Percentiles rank a stretch among this genome's conserved stretches.
These are phyloP conservation scores for Amphimallon solstitiale DNA, from an alignment of 2,888 invertebrate species.

Conservation along the genomic window DNA sequence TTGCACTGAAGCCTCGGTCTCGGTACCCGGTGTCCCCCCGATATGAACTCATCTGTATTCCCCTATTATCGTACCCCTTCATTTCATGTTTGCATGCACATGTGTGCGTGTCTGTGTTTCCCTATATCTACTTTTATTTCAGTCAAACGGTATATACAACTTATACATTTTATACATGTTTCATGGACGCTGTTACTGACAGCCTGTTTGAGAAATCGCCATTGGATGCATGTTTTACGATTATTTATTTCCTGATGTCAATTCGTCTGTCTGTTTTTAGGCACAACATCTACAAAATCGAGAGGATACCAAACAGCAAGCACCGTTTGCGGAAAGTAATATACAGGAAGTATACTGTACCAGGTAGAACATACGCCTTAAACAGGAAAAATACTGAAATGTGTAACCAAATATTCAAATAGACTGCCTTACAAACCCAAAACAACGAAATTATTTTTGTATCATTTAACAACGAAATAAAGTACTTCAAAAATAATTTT, in stretches of 20 bases:
- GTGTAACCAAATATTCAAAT: conserved; percentile 67
- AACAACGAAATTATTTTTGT: neutral
- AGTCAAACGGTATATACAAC: no score
- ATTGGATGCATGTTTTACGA: conserved; percentile 50
- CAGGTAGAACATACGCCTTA: conserved; percentile 78
- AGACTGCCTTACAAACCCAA: neutral
- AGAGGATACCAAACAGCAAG: conserved; percentile 73
- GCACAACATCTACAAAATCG: conserved; percentile 72
- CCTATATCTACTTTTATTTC: no score
- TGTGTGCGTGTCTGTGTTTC: no score
- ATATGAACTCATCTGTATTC: no score
- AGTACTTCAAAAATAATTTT: neutral
- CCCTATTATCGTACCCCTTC: no score
- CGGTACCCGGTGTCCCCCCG: no score
- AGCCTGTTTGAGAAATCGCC: no score
- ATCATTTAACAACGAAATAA: neutral
- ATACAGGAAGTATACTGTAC: conserved; percentile 66
- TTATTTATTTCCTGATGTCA: no score
- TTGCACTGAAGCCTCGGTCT: no score
- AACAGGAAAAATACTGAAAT: conserved; percentile 83
- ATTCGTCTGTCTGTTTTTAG: conserved; percentile 56
- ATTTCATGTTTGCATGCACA: no score
- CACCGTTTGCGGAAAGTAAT: conserved; percentile 69
- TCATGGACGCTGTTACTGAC: no score
- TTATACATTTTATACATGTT: no score